phyloP scores from a whole-genome alignment of 53 echinoderm and acorn worm species.

The Astropecten irregularis region DNA sequence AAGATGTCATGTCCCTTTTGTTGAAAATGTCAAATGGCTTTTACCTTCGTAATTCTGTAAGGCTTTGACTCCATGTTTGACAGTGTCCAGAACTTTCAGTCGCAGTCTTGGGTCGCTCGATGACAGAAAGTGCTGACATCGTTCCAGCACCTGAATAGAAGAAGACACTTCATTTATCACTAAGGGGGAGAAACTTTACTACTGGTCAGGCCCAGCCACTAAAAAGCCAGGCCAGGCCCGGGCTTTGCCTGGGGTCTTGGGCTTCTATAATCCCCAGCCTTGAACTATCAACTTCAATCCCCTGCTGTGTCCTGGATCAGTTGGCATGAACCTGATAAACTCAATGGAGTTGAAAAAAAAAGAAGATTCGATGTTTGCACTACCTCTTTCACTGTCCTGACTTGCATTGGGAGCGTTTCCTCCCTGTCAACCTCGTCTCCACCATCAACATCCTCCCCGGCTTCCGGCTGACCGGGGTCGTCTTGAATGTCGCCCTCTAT shows the following conservation, averaged over 20 bases:
- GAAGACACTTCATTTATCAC: background rate
- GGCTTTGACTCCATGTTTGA: slow-evolving; percentile 63
- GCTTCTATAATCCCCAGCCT: too few species aligned
- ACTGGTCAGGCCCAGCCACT: too few species aligned
- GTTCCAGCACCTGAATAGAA: slow-evolving; percentile 67
- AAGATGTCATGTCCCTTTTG: too few species aligned
- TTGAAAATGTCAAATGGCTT: too few species aligned
- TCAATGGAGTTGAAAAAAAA: too few species aligned
- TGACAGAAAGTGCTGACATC: slow-evolving; percentile 80
- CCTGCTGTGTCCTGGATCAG: too few species aligned
- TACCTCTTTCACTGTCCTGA: slow-evolving; percentile 79
- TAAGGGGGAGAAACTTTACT: background rate
- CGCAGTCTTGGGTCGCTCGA: slow-evolving; percentile 74
- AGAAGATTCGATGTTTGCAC: too few species aligned
- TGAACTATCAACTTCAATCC: too few species aligned
- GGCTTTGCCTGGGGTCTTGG: too few species aligned
- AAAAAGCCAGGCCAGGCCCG: too few species aligned
- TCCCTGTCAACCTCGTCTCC: slow-evolving; percentile 58
- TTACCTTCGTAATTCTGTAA: slow-evolving; percentile 65
- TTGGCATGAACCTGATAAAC: too few species aligned
- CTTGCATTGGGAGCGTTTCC: slow-evolving; percentile 71
- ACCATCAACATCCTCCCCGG: slow-evolving; percentile 4
- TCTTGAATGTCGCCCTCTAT: slow-evolving; percentile 13
- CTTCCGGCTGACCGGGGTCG: background rate
- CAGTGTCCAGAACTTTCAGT: slow-evolving; percentile 70